These are phyloP conservation scores for Panorpa germanica DNA, from an alignment of 2,888 invertebrate genomes.

Conservation along the genomic window DNA sequence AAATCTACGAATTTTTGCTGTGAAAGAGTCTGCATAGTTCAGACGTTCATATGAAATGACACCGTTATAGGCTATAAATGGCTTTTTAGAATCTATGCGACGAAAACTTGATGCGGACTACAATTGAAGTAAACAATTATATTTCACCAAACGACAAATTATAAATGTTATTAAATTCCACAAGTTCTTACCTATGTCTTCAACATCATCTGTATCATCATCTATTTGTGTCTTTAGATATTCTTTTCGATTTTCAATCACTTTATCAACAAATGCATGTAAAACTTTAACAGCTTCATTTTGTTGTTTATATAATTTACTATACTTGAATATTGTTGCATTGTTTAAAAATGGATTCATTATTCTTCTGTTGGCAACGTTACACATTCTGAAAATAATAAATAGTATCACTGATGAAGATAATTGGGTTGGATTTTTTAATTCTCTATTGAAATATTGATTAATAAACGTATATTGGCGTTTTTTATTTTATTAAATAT, in stretches of 20 bases:
- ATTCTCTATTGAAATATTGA: no score
- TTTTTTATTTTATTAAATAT: no score
- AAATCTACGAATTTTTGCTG: no score
- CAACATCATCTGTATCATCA: no score
- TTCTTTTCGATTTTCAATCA: constrained; percentile 12
- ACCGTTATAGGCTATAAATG: no score
- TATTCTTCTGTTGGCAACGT: constrained; percentile 7
- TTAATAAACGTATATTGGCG: no score
- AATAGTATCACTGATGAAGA: no score
- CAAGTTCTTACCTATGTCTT: background rate
- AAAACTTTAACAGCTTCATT: constrained; percentile 23
- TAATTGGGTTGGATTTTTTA: no score
- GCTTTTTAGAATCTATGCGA: no score
- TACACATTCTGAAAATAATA: background rate
- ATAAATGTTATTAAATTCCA: background rate
- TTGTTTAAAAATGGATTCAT: constrained; percentile 17
- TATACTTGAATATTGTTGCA: constrained; percentile 22
- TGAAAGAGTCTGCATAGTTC: no score
- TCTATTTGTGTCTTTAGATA: background rate
- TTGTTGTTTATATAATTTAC: constrained; percentile 21
- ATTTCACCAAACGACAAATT: background rate
- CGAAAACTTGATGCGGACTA: no score
- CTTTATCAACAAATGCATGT: constrained; percentile 27
- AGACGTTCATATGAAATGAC: constrained; percentile 4
- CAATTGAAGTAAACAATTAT: background rate